Percentiles rank a stretch among this genome's conserved stretches.
Conservation (phyloP, 2,888 invertebrate genomes). For the Leptothorax acervorum region DNA sequence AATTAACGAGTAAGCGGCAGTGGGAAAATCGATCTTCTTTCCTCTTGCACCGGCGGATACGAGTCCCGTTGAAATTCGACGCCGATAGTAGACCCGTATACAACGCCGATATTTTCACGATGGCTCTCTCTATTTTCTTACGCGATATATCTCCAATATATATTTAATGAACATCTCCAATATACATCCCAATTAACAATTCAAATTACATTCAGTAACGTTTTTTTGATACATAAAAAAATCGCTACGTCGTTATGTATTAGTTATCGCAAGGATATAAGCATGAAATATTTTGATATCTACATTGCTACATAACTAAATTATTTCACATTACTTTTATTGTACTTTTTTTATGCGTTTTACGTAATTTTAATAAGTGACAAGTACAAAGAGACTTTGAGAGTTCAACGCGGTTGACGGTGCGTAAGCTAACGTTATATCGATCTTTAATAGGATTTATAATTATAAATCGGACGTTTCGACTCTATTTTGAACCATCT, state of each 20-base stretch:
- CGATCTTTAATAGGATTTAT: too few species aligned
- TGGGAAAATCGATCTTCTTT: conserved; percentile 40
- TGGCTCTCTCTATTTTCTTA: not conserved
- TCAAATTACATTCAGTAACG: not conserved
- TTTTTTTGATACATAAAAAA: not conserved
- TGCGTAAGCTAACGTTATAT: too few species aligned
- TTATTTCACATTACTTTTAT: not conserved
- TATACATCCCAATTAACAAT: not conserved
- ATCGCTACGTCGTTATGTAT: not conserved
- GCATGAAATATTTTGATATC: not conserved
- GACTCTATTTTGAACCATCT: too few species aligned
- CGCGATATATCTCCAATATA: not conserved
- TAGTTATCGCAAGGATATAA: not conserved
- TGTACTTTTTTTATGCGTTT: not conserved
- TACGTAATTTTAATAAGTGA: not conserved
- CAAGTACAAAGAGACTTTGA: too few species aligned
- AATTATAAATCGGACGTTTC: too few species aligned
- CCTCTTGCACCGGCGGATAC: not conserved
- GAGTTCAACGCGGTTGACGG: too few species aligned
- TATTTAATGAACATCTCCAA: not conserved
- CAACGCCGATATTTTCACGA: not conserved
- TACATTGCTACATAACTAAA: too few species aligned
- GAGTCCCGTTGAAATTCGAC: conserved; percentile 35
- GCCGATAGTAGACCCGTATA: not conserved
- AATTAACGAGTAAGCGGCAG: not conserved